These are phyloP conservation scores for Acholoe squamosa DNA, from an alignment of 2,888 invertebrate species.

Conservation along the genomic window DNA sequence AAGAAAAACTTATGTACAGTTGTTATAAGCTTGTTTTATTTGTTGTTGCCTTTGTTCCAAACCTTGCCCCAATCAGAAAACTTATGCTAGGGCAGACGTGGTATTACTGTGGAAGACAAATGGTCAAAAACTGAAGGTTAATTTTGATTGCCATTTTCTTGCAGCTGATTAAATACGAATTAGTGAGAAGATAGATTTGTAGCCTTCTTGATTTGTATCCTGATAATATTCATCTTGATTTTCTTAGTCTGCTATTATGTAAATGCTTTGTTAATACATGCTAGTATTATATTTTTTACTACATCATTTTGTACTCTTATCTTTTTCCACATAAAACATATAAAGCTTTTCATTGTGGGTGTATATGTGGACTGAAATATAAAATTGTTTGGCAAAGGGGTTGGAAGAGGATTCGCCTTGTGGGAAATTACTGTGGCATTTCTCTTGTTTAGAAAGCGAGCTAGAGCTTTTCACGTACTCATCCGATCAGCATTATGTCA, in stretches of 20 bases:
- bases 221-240: background rate
- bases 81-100: too few species aligned
- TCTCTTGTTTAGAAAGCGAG: too few species aligned
- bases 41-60: background rate
- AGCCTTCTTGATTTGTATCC: background rate
- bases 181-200: background rate
- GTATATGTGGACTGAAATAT: too few species aligned
- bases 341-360: too few species aligned
- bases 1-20: background rate
- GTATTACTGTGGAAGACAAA: too few species aligned
- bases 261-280: background rate
- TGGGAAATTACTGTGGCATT: background rate
- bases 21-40: background rate
- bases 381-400: too few species aligned
- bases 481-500: too few species aligned
- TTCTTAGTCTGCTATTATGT: background rate
- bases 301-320: background rate
- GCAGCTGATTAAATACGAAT: background rate
- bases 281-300: conserved; percentile 26
- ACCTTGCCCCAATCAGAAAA: background rate
- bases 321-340: too few species aligned
- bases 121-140: too few species aligned
- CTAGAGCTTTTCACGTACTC: too few species aligned
- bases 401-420: too few species aligned
- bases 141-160: background rate